Evolutionary conservation across 2,113 vertebrate species (phyloP), one percentile per base, ranked within the genome.

Genomic region (Leptobrachium ailaonicum): DNA sequence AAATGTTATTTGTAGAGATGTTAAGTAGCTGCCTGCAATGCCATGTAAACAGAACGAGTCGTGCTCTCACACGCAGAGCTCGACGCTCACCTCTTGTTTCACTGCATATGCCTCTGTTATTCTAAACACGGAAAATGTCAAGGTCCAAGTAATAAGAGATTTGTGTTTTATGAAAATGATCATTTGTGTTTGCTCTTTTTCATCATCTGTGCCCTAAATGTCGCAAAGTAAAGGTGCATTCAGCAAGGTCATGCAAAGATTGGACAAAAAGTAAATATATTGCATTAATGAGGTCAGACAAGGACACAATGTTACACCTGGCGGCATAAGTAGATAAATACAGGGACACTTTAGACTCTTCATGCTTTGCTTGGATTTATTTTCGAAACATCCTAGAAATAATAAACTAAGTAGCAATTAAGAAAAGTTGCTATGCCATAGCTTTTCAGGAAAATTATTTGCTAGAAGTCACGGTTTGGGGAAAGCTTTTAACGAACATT

Each of bases 241-340:
- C 44, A 58, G 41, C 78, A 68, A 80, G 78, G 71, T 80, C 78
- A 80, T 66, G 54, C 63, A 68, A 60, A 73, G 78, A 60, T 71
- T 72, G 66, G 50, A 6, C 40, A 40, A 54, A 72, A 8, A 13
- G 70, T 74, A 73, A 74, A 80, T 74, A 73, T 56, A 73, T 64
- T 45, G 47, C 50, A 50, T 50, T 66, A 45, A 67, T 58, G 72
- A 73, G 71, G 71, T 80, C 71, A 80, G n/a, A 68, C 42, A 32
- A 73, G 63, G 71, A 68, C 43, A 13, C 4, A 40, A 4, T 62
- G 45, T 67, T 67, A 66, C 41, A 56, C 71, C 9, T 73, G 41
- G 63, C 66, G 66, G 2, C 41, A 2, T 20, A 58, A 60, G 6
- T 9, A 42, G 41, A 43, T 68, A 42, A 68, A 68, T 43, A 32